Conservation (phyloP, 2,888 invertebrate species). For the Phasia obesa region DNA sequence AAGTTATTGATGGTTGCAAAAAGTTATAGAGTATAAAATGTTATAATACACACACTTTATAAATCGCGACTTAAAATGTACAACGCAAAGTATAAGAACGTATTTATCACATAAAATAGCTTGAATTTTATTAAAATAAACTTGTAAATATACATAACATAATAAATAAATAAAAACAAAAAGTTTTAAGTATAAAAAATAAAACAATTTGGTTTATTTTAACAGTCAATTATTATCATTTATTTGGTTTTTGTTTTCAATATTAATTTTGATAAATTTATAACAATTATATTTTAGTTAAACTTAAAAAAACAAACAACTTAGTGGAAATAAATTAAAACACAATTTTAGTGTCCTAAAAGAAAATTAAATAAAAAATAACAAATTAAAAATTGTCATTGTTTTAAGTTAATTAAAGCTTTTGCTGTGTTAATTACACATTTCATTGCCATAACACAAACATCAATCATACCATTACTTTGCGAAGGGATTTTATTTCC, state of each 20-base stretch:
- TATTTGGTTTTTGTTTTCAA: constrained; percentile 59
- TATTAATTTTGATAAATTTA: constrained; percentile 60
- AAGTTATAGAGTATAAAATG: no score
- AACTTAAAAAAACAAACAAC: constrained; percentile 55
- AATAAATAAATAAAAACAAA: constrained; percentile 19
- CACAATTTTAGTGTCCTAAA: neutral
- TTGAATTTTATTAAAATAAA: neutral
- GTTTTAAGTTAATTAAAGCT: constrained; percentile 48
- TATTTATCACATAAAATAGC: neutral
- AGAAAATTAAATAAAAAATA: constrained; percentile 1
- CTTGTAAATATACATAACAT: constrained; percentile 34
- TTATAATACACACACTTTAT: no score
- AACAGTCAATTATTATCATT: constrained; percentile 65
- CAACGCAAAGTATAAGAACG: neutral
- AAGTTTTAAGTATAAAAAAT: constrained; percentile 46
- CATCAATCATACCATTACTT: constrained; percentile 29
- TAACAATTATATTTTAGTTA: constrained; percentile 61
- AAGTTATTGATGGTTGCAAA: no score
- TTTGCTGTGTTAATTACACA: constrained; percentile 30
- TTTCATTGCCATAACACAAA: constrained; percentile 43
- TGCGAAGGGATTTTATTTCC: neutral
- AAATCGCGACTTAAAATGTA: no score
- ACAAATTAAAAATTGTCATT: constrained; percentile 42
- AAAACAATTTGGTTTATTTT: constrained; percentile 70
- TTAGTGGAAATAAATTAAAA: constrained; percentile 13